These are phyloP conservation scores for Atherix ibis DNA, from an alignment of 2,888 invertebrate species.

Conservation along the genomic window DNA sequence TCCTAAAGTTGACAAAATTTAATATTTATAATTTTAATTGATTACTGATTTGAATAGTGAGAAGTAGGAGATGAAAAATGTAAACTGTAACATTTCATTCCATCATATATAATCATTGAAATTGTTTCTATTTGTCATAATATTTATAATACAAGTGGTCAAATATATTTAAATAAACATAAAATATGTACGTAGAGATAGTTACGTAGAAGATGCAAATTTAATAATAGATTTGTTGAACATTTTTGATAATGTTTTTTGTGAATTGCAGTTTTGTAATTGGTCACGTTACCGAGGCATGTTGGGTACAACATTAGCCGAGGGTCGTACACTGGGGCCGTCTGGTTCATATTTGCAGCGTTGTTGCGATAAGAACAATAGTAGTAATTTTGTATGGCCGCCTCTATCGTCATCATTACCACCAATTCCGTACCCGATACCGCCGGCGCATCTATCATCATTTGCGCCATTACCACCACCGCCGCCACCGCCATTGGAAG, in stretches of 20 bases:
- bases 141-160: background rate
- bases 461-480: slow-evolving; percentile 1
- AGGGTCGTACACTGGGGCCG: slow-evolving; percentile 14
- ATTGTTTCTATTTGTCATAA: background rate
- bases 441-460: background rate
- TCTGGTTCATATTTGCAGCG: slow-evolving; percentile 12
- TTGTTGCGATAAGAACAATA: slow-evolving; percentile 7
- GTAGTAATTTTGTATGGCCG: slow-evolving; percentile 8
- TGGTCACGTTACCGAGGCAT: slow-evolving; percentile 12
- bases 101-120: background rate
- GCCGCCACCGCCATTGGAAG: slow-evolving; percentile 1
- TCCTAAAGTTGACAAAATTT: too few relatives aligned
- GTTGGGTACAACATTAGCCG: slow-evolving; percentile 13
- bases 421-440: background rate
- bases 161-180: too few relatives aligned
- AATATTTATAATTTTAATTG: too few relatives aligned
- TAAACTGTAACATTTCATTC: too few relatives aligned
- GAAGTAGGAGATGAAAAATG: too few relatives aligned
- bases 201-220: too few relatives aligned
- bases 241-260: too few relatives aligned
- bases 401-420: slow-evolving; percentile 3
- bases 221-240: too few relatives aligned
- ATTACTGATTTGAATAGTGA: too few relatives aligned
- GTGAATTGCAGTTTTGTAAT: slow-evolving; percentile 4
- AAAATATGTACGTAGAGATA: too few relatives aligned